Evolutionary conservation across 2,113 vertebrate genomes (phyloP).

Genomic region (Smithornis capensis): DNA sequence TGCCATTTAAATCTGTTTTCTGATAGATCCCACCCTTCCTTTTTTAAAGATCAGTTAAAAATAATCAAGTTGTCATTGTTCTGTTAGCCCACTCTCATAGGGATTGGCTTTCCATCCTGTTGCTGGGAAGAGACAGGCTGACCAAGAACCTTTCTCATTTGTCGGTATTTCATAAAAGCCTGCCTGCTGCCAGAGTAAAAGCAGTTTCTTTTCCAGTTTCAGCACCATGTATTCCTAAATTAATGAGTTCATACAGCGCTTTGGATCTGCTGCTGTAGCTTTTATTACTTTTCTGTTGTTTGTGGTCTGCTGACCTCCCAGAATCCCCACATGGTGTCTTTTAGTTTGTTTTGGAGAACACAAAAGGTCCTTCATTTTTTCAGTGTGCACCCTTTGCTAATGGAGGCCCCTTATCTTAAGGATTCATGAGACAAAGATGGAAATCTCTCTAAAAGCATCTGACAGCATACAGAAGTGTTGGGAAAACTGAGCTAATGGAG

Average conservation of each 20-base stretch:
- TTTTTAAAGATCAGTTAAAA: conserved; percentile 1
- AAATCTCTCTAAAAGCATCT: not conserved
- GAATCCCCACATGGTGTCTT: not conserved
- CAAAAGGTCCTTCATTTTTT: not conserved
- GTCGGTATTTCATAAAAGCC: not conserved
- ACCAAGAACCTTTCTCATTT: not conserved
- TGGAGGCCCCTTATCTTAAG: not conserved
- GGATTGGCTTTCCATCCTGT: not conserved
- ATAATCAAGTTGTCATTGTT: conserved; percentile 7
- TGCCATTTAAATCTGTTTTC: conserved; percentile 22
- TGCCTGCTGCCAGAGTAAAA: not conserved
- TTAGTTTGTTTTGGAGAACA: not conserved
- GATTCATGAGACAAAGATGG: not conserved
- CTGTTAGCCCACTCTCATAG: not conserved
- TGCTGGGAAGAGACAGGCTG: not conserved
- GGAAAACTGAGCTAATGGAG: not conserved
- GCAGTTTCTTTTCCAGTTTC: conserved; percentile 6
- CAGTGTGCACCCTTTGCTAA: not conserved
- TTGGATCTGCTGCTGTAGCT: not conserved
- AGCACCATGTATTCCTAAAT: not conserved
- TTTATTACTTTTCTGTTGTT: not conserved
- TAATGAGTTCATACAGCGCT: not conserved
- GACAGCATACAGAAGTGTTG: not conserved
- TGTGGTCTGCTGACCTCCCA: not conserved
- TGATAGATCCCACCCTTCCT: not conserved